Conservation (phyloP, 1,140 invertebrate genomes). For the honey bee (Apis mellifera) region DNA sequence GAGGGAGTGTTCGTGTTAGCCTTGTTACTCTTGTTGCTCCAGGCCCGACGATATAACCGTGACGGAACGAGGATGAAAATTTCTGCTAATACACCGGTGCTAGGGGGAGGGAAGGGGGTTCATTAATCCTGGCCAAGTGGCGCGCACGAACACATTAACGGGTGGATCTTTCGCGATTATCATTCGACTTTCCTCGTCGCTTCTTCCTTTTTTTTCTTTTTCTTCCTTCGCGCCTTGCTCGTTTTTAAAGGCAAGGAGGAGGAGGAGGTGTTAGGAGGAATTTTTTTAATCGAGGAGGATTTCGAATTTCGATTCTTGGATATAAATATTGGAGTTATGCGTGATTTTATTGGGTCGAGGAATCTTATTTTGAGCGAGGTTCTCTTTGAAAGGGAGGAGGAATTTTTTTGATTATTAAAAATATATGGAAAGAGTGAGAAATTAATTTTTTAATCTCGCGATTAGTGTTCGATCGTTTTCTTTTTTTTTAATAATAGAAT, state of each 20-base stretch:
- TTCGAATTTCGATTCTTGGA: no score
- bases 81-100: conserved; percentile 6
- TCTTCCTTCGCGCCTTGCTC: not conserved
- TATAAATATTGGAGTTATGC: no score
- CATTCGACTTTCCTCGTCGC: no score
- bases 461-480: no score
- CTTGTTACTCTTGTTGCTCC: no score
- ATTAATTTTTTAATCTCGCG: no score
- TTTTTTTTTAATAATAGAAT: no score
- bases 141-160: not conserved
- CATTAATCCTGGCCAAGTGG: conserved; percentile 11
- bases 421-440: no score
- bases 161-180: not conserved
- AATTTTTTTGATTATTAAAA: no score
- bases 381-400: no score
- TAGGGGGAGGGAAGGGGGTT: not conserved
- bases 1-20: not conserved
- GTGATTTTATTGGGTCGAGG: no score
- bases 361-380: no score
- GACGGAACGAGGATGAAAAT: conserved; percentile 40
- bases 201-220: not conserved
- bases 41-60: conserved; percentile 5
- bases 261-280: not conserved
- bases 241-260: not conserved
- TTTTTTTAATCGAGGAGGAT: not conserved